These are phyloP conservation scores for Leptinotarsa undecemlineata DNA, from an alignment of 1,140 invertebrate genomes.

Conservation along the genomic window DNA sequence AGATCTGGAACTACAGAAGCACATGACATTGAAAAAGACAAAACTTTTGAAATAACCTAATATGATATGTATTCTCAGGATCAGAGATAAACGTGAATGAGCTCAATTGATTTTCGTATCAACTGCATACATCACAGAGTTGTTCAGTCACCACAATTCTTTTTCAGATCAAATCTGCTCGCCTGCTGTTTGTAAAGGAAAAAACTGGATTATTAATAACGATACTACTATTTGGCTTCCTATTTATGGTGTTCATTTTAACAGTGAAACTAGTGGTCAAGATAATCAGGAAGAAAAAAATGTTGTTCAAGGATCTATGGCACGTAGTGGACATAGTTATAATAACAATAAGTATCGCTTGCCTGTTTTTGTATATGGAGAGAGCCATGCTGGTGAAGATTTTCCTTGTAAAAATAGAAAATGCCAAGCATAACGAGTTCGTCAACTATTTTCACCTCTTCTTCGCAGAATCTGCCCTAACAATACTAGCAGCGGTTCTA, in stretches of 20 bases:
- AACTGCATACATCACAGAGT: too few species aligned
- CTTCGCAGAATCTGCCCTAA: constrained; percentile 31
- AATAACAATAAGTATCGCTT: constrained; percentile 31
- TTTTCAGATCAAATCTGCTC: constrained; percentile 18
- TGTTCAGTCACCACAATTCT: too few species aligned
- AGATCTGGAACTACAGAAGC: too few species aligned
- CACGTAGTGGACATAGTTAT: constrained; percentile 30
- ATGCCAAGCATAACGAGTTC: constrained; percentile 40
- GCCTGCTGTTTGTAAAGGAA: constrained; percentile 25
- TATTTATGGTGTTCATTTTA: constrained; percentile 15
- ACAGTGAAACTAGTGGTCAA: constrained; percentile 15
- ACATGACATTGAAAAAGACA: too few species aligned
- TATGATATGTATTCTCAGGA: too few species aligned
- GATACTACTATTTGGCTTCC: constrained; percentile 4
- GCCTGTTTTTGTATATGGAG: constrained; percentile 26
- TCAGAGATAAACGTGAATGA: too few species aligned
- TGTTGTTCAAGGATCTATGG: constrained; percentile 29
- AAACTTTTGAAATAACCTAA: too few species aligned
- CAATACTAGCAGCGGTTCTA: constrained; percentile 31
- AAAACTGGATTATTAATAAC: constrained; percentile 14
- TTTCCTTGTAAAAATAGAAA: constrained; percentile 29
- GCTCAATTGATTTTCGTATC: too few species aligned
- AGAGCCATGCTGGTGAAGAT: constrained; percentile 21
- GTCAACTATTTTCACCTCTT: constrained; percentile 43
- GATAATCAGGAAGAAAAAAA: constrained; percentile 10